A percentile compares a stretch with the other conserved stretches of the same genome.
Conservation (phyloP, 2,797 vertebrate species). For the Gorsachius magnificus region DNA sequence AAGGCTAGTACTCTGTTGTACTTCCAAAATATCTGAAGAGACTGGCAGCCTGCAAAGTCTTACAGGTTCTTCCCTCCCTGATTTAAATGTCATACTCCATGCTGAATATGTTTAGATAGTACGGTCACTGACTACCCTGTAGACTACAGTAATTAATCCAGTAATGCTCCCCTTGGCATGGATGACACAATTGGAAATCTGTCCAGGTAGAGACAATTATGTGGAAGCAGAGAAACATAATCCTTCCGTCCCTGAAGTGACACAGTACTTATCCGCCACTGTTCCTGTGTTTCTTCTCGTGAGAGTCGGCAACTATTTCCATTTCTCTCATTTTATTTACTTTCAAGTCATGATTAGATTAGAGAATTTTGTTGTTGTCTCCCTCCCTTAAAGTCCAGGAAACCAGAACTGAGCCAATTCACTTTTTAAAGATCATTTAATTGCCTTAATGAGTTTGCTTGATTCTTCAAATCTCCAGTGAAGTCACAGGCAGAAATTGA, state of each 20-base stretch:
- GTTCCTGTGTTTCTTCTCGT: background rate
- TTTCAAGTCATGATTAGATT: background rate
- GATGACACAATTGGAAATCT: constrained; percentile 22
- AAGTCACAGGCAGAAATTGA: background rate
- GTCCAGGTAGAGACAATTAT: constrained; percentile 38
- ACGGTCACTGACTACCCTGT: background rate
- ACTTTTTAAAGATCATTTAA: background rate
- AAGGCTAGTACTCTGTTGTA: background rate
- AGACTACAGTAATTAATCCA: constrained; percentile 22
- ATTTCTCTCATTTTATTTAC: constrained; percentile 9
- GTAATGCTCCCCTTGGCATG: background rate
- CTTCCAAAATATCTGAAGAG: background rate
- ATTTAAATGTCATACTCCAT: background rate
- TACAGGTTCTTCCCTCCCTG: background rate
- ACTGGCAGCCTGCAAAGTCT: background rate
- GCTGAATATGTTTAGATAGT: background rate
- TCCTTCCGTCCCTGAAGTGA: background rate
- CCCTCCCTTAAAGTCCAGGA: background rate
- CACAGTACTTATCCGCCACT: background rate
- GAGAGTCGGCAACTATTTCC: background rate
- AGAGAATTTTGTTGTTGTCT: background rate
- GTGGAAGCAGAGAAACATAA: constrained; percentile 13
- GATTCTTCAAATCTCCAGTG: background rate
- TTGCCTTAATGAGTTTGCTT: background rate
- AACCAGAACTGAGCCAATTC: background rate